Evolutionary conservation across 2,113 vertebrate species (phyloP), one percentile per base, ranked within the genome.

Genomic region (Pogonocichla stellata): DNA sequence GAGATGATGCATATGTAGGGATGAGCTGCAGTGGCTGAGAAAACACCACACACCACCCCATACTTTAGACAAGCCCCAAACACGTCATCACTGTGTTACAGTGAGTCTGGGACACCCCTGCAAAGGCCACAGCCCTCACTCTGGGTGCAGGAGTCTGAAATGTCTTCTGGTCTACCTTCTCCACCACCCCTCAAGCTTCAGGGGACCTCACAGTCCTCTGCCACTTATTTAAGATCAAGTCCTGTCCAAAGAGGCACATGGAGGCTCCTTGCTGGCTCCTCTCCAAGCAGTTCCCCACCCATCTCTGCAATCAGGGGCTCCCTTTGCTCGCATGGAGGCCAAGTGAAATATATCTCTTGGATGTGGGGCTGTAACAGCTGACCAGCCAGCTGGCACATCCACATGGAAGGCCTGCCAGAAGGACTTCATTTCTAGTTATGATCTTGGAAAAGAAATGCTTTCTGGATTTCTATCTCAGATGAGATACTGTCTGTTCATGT

Each of bases 381-480:
- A 66, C 43, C 4, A 2, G 19, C 67, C 6, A 20, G 54, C 67
- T 83, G 86, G 80, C 42, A 62, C 7, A 6, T 34, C 56, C 62
- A 65, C 23, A 1, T 0, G 2, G 40, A 86, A 24, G 51, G 86
- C 34, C 22, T 93, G 89, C 83, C 94, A 90, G 82, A 80, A 87
- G 61, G 50, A 54, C 34, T 69, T 87, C 6, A 38, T 51, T 79
- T 58, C n/a, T 58, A 54, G 29, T 77, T 58, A 69, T 2, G 2
- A 85, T 80, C 78, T 77, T 80, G 74, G 89, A 90, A 96, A 92
- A 66, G 2, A 82, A 89, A 80, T 43, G n/a, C 29, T 65, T 31
- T 14, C 33, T 6, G 4, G 14, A 29, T 56, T 93, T 86, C 61
- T 61, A 12, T 61, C 53, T 84, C 45, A 29, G 28, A 57, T 38